Evolutionary conservation across 2,113 vertebrate genomes (phyloP).

Genomic region (Falcunculus frontatus): DNA sequence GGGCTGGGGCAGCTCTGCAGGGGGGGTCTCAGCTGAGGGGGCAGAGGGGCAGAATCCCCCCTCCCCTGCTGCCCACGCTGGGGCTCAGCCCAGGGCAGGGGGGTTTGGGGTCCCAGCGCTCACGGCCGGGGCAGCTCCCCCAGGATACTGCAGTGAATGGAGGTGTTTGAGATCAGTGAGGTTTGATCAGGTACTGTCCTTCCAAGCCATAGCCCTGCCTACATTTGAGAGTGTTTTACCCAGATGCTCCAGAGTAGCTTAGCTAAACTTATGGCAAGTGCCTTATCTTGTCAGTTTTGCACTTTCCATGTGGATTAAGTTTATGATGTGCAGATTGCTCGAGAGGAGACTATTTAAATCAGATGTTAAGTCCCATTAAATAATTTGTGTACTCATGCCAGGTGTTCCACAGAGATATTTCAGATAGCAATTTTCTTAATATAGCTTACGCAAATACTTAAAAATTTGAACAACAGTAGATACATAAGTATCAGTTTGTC

Average conservation of each 20-base stretch:
- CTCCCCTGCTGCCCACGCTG: not conserved
- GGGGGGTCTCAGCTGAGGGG: not conserved
- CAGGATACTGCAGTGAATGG: not conserved
- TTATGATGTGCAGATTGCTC: not conserved
- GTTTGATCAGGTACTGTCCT: not conserved
- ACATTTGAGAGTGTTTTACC: not conserved
- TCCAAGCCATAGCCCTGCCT: not conserved
- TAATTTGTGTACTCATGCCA: not conserved
- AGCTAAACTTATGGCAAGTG: not conserved
- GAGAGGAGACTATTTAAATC: constrained; percentile 8
- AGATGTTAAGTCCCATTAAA: not conserved
- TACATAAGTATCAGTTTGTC: not conserved
- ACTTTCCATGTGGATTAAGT: not conserved
- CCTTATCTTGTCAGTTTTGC: not conserved
- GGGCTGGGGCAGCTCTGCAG: not conserved
- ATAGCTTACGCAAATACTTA: not conserved
- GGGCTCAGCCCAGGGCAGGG: not conserved
- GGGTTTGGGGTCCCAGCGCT: not conserved
- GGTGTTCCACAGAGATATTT: not conserved
- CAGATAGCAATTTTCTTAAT: constrained; percentile 7
- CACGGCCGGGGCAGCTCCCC: not conserved
- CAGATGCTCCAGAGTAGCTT: not conserved
- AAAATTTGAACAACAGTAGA: not conserved
- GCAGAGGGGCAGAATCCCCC: not conserved
- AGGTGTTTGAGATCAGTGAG: not conserved